Conservation (phyloP, 2,888 invertebrate genomes). For the Phengaris alcon region DNA sequence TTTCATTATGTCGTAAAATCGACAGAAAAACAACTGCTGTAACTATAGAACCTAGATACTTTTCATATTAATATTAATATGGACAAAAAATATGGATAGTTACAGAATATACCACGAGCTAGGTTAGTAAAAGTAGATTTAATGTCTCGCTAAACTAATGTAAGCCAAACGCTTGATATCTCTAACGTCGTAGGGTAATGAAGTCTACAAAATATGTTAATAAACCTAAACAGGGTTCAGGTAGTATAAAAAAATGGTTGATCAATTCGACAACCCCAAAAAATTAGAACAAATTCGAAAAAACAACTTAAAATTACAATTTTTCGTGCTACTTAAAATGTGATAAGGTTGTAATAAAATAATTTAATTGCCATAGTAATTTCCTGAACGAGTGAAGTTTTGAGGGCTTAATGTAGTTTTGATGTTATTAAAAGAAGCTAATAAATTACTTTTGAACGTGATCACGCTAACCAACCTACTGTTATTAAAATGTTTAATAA, state of each 20-base stretch:
- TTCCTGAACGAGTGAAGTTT: conserved; percentile 7
- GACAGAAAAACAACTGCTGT: too few species aligned
- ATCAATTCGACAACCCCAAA: not conserved
- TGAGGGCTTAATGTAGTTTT: conserved; percentile 24
- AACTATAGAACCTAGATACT: too few species aligned
- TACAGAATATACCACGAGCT: too few species aligned
- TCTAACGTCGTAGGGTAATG: too few species aligned
- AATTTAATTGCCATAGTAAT: conserved; percentile 20
- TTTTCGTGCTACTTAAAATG: conserved; percentile 2
- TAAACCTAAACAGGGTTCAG: not conserved
- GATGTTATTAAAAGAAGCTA: conserved; percentile 19
- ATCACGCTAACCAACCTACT: conserved; percentile 24
- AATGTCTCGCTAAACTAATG: too few species aligned
- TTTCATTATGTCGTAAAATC: too few species aligned
- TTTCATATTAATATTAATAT: too few species aligned
- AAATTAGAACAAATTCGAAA: not conserved
- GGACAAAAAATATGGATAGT: too few species aligned
- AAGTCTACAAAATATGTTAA: too few species aligned
- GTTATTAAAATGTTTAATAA: conserved; percentile 9
- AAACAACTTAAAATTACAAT: not conserved
- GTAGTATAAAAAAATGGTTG: not conserved
- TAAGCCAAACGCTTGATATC: too few species aligned
- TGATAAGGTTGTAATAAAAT: conserved; percentile 15
- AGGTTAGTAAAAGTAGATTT: too few species aligned
- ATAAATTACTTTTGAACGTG: conserved; percentile 5